These are phyloP conservation scores for Sycophaga agraensis DNA, from an alignment of 1,140 invertebrate genomes.

Conservation along the genomic window DNA sequence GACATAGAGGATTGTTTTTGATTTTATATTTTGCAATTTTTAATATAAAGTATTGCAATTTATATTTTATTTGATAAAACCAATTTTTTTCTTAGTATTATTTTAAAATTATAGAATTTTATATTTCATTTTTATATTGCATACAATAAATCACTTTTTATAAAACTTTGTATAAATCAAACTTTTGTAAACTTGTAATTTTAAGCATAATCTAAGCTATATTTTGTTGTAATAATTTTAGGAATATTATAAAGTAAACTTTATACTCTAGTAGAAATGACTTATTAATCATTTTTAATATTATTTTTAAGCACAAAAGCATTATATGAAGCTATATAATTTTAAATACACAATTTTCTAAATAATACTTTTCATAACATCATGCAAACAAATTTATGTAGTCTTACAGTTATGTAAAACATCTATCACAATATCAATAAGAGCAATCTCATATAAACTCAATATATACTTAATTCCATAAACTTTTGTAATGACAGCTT, in stretches of 20 bases:
- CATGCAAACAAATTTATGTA: slow-evolving; percentile 14
- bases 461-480: slow-evolving; percentile 21
- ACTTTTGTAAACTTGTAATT: slow-evolving; percentile 28
- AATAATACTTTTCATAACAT: slow-evolving; percentile 23
- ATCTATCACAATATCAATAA: slow-evolving; percentile 13
- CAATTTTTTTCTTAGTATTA: slow-evolving; percentile 15
- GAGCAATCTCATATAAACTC: slow-evolving; percentile 6
- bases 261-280: slow-evolving; percentile 17
- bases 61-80: slow-evolving; percentile 5
- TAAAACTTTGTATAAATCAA: slow-evolving; percentile 29
- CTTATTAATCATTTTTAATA: slow-evolving; percentile 16
- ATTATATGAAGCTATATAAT: slow-evolving; percentile 19
- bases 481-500: slow-evolving; percentile 26
- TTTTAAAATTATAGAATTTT: slow-evolving; percentile 11
- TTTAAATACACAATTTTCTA: slow-evolving; percentile 25
- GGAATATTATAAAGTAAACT: slow-evolving; percentile 8
- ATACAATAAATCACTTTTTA: slow-evolving; percentile 14
- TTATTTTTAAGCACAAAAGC: slow-evolving; percentile 19
- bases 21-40: slow-evolving; percentile 8
- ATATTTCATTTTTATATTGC: slow-evolving; percentile 19
- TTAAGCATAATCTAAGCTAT: slow-evolving; percentile 16
- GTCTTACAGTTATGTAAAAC: slow-evolving; percentile 18
- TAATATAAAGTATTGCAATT: slow-evolving; percentile 12
- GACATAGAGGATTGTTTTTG: neutral
- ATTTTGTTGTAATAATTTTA: slow-evolving; percentile 25